These are phyloP conservation scores for Umimayanthus kanabou DNA, from an alignment of 92 coral and sea anemone species.

Conservation along the genomic window DNA sequence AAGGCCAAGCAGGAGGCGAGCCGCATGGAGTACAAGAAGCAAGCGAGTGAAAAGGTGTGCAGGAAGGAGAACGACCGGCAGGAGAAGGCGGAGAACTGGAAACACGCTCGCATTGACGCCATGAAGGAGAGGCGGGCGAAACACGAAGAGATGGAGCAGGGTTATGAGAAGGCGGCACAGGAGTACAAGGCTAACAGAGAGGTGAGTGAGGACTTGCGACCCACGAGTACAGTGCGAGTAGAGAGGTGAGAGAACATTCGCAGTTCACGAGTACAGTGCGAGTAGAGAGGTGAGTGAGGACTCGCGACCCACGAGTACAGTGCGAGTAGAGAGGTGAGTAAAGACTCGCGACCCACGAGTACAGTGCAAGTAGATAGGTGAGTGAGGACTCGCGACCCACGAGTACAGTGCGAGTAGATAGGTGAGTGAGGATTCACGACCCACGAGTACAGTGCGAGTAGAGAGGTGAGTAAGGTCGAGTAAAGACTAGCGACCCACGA, in stretches of 20 bases:
- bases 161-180: conserved; percentile 78
- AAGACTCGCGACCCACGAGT: conserved; percentile 45
- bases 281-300: too few relatives aligned
- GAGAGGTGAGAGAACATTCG: too few relatives aligned
- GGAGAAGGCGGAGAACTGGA: conserved; percentile 85
- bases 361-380: not conserved
- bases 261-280: too few relatives aligned
- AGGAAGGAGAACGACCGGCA: conserved; percentile 71
- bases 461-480: too few relatives aligned
- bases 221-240: conserved; percentile 53
- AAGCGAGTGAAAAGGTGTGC: conserved; percentile 54
- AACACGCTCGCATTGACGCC: conserved; percentile 78
- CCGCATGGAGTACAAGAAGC: conserved; percentile 65
- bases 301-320: too few relatives aligned
- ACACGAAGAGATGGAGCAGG: conserved; percentile 81
- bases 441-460: not conserved
- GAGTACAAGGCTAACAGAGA: conserved; percentile 66
- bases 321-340: not conserved
- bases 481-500: conserved; percentile 43
- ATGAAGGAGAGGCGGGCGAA: conserved; percentile 70
- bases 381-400: conserved; percentile 36
- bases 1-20: conserved; percentile 57
- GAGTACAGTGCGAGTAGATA: conserved; percentile 35
- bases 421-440: not conserved
- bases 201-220: conserved; percentile 66